phyloP scores from a whole-genome alignment of 1,140 invertebrate species.

The roundworm (Caenorhabditis elegans) region DNA sequence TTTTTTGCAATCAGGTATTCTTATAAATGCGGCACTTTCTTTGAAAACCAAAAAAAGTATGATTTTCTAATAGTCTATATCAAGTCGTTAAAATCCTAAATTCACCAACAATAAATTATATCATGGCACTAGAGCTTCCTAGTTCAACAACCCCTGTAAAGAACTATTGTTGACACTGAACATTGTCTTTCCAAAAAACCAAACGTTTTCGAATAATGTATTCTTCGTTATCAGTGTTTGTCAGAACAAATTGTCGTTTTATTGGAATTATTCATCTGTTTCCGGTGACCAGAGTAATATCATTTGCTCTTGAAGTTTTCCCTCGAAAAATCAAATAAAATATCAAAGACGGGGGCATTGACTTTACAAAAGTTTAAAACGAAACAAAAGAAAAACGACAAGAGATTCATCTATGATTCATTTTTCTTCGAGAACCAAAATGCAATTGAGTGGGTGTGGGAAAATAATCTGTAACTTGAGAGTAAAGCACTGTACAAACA shows the following conservation, averaged over 20 bases:
- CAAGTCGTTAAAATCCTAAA: too few species aligned
- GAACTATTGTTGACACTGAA: too few species aligned
- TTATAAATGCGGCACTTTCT: too few species aligned
- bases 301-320: background rate
- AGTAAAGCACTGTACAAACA: background rate
- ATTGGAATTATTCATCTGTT: constrained; percentile 26
- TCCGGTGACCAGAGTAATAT: constrained; percentile 3
- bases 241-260: background rate
- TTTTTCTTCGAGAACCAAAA: background rate
- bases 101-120: too few species aligned
- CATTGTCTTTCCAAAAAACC: too few species aligned
- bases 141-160: background rate
- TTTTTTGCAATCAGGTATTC: too few species aligned
- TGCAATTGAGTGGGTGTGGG: background rate
- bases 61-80: too few species aligned
- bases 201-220: background rate
- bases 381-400: background rate
- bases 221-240: background rate
- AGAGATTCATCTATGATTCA: background rate
- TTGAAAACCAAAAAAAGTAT: background rate
- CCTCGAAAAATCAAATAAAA: too few species aligned
- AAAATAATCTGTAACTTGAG: background rate
- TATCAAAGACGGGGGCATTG: too few species aligned
- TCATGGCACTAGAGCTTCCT: too few species aligned
- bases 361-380: constrained; percentile 16